A percentile compares a stretch with the other conserved stretches of the same genome.
Evolutionary conservation across 2,797 vertebrate genomes (phyloP).

Genomic region (Phrynocephalus guinanensis): DNA sequence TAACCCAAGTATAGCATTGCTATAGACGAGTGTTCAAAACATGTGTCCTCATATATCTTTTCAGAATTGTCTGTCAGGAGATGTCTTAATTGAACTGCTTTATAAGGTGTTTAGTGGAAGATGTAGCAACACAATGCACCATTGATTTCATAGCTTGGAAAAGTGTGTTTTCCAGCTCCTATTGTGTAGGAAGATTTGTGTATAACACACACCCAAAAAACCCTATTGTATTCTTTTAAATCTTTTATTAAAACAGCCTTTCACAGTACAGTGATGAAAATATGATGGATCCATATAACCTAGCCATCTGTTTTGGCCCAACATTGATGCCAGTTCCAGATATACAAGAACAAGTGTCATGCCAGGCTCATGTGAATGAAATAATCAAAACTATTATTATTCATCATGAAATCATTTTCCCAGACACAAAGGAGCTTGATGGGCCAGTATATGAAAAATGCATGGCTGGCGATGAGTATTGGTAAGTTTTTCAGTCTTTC

Average conservation of each 20-base stretch:
- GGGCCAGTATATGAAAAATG: conserved; percentile 98
- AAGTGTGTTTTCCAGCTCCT: too few species aligned
- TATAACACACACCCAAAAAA: not conserved
- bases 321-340: conserved; percentile 98
- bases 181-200: not conserved
- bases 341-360: conserved; percentile 95
- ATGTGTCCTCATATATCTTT: not conserved
- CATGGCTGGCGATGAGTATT: conserved; percentile 97
- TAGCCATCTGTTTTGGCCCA: conserved; percentile 98
- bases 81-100: not conserved
- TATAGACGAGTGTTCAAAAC: not conserved
- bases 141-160: not conserved
- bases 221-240: conserved; percentile 42
- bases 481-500: conserved; percentile 81
- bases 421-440: conserved; percentile 94
- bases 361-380: conserved; percentile 98
- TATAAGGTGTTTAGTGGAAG: not conserved
- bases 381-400: conserved; percentile 98
- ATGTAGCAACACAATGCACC: conserved; percentile 28
- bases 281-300: conserved; percentile 99
- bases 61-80: conserved; percentile 3
- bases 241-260: conserved; percentile 79
- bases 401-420: conserved; percentile 96
- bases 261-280: conserved; percentile 99
- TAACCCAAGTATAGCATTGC: not conserved